Conservation (phyloP, 2,113 vertebrate species). For the Prunella himalayana region DNA sequence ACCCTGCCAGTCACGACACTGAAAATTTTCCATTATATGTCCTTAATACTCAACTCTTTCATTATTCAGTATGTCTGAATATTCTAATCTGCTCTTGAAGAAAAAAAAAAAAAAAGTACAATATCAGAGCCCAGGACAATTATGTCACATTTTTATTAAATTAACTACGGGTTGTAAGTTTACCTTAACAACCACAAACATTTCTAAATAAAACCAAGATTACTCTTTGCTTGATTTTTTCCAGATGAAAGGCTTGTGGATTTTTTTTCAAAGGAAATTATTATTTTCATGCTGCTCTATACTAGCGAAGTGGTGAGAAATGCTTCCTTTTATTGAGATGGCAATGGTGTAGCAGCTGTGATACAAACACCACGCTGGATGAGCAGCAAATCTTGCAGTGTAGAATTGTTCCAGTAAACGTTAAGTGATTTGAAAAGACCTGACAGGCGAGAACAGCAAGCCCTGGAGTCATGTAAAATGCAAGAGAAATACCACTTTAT, state of each 20-base stretch:
- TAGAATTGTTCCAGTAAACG: conserved; percentile 82
- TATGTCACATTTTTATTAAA: conserved; percentile 5
- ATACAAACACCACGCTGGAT: conserved; percentile 71
- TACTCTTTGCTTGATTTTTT: conserved; percentile 6
- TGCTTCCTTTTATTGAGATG: conserved; percentile 58
- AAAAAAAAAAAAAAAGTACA: background rate
- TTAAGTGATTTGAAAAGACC: conserved; percentile 86
- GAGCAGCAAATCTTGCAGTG: conserved; percentile 77
- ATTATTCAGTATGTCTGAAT: conserved; percentile 52
- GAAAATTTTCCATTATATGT: conserved; percentile 34
- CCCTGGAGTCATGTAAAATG: conserved; percentile 93
- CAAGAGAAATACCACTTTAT: conserved; percentile 85
- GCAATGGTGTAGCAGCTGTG: conserved; percentile 72
- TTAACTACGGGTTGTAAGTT: background rate
- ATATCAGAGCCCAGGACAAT: conserved; percentile 8
- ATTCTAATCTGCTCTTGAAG: conserved; percentile 31
- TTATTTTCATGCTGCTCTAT: conserved; percentile 49
- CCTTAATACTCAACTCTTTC: conserved; percentile 37
- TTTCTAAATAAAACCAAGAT: conserved; percentile 22
- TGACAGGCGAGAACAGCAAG: conserved; percentile 91
- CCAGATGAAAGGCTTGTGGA: conserved; percentile 25
- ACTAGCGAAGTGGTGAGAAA: conserved; percentile 57
- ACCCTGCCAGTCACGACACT: background rate
- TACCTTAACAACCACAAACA: conserved; percentile 36
- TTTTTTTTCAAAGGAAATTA: conserved; percentile 51